A percentile compares a stretch with the other conserved stretches of the same genome.
Evolutionary conservation across 2,888 invertebrate genomes (phyloP).

Genomic region (Drosophila histrio): DNA sequence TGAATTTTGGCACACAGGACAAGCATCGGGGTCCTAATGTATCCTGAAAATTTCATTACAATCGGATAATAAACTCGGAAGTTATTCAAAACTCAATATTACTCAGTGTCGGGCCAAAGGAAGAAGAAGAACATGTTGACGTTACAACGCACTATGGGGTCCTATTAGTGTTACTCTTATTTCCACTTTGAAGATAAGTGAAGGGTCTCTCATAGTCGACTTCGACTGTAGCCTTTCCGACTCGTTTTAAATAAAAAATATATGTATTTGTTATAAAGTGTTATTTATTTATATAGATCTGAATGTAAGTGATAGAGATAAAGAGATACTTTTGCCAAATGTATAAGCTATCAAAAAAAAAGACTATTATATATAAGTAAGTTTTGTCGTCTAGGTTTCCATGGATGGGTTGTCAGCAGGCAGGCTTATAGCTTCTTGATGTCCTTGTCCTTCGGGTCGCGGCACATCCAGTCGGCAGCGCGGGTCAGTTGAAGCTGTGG

Average conservation of each 20-base stretch:
- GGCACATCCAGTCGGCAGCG: conserved; percentile 25
- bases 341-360: conserved; percentile 9
- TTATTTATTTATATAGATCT: background rate
- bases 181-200: too few relatives aligned
- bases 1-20: too few relatives aligned
- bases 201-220: too few relatives aligned
- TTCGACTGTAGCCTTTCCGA: too few relatives aligned
- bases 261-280: background rate
- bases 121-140: too few relatives aligned
- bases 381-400: background rate
- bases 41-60: too few relatives aligned
- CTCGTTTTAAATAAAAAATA: background rate
- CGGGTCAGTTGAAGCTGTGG: conserved; percentile 31
- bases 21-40: too few relatives aligned
- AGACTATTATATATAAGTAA: background rate
- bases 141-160: too few relatives aligned
- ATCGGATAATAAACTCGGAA: too few relatives aligned
- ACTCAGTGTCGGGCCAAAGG: too few relatives aligned
- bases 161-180: too few relatives aligned
- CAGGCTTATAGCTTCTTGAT: conserved; percentile 19
- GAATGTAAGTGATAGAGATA: background rate
- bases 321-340: background rate
- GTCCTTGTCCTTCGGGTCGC: conserved; percentile 1
- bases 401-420: background rate
- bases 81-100: too few relatives aligned